Base-by-base conservation (phyloP, 2,888 invertebrate genomes). In the Masnerella sp. region DNA sequence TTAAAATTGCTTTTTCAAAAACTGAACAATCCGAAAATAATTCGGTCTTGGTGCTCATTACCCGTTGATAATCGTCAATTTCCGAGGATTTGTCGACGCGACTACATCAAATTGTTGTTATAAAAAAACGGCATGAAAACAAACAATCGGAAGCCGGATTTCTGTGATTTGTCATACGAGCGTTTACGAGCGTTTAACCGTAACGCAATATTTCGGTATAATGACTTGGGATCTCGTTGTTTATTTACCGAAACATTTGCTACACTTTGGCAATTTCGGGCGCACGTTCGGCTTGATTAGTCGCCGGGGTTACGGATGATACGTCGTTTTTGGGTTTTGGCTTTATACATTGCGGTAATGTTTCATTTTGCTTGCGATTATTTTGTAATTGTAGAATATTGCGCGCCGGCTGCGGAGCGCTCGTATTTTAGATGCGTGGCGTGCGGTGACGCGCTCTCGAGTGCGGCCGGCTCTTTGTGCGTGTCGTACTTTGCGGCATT, bases 291-390 rank as follows among this genome's bases (percentile, higher is more conserved):
- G 34, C 11, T 62, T 62, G 62, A 62, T 62, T 62, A 51, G 62
- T 25, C 7, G 12, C 14, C 18, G 40, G 12, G 38, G 9, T 40
- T 40, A 30, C 15, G 15, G 40, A 40, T 22, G 61, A 49, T 61
- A 40, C 61, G 49, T 40, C 61, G 61, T 49, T 61, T 61, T 61
- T 8, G 61, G 61, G 49, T 61, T 40, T 45, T 11, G 15, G 58
- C 22, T 38, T 38, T 34, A 40, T 32, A 18, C 34, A 8, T 12
- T 52, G 62, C 34, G 43, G 62, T 62, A 62, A 62, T 62, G 52
- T 62, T 62, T 62, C 62, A 62, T 62, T 62, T 62, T 62, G 52
- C 34, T 22, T 34, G 34, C 38, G 52, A 62, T 62, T 62, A 62
- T 62, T 62, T 51, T 51, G 25, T 62, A 62, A 62, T 52, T 62